A percentile compares a stretch with the other conserved stretches of the same genome.
Conservation (phyloP, 2,113 vertebrate genomes). For the Nicator chloris region DNA sequence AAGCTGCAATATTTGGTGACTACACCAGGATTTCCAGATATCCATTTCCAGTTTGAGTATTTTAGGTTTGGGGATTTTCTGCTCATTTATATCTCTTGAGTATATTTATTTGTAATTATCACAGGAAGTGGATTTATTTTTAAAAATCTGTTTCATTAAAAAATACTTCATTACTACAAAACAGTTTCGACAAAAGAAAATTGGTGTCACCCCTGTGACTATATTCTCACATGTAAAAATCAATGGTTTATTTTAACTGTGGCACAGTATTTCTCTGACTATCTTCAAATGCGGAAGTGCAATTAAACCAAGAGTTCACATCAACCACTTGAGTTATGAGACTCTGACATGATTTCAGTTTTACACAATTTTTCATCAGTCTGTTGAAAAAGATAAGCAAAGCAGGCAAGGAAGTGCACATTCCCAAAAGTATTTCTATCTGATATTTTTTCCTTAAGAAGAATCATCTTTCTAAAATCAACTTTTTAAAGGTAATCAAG, state of each 20-base stretch:
- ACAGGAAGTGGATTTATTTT: neutral
- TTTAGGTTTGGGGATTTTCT: neutral
- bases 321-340: neutral
- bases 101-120: neutral
- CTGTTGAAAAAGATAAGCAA: slow-evolving; percentile 27
- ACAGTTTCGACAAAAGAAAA: neutral
- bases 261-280: neutral
- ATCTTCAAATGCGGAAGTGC: slow-evolving; percentile 13
- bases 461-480: slow-evolving; percentile 7
- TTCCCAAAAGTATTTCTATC: slow-evolving; percentile 1
- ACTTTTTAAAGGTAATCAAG: neutral
- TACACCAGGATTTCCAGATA: neutral
- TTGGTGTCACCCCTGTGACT: neutral
- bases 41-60: neutral
- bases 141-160: neutral
- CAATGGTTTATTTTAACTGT: neutral
- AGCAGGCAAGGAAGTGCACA: neutral
- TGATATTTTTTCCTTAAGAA: slow-evolving; percentile 8
- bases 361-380: slow-evolving; percentile 23
- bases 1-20: neutral
- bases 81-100: neutral
- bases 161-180: neutral
- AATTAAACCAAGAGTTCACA: neutral
- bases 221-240: neutral
- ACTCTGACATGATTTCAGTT: slow-evolving; percentile 31